These are phyloP conservation scores for Enteromius argenteus DNA, from an alignment of 2,797 vertebrate genomes.

Conservation along the genomic window DNA sequence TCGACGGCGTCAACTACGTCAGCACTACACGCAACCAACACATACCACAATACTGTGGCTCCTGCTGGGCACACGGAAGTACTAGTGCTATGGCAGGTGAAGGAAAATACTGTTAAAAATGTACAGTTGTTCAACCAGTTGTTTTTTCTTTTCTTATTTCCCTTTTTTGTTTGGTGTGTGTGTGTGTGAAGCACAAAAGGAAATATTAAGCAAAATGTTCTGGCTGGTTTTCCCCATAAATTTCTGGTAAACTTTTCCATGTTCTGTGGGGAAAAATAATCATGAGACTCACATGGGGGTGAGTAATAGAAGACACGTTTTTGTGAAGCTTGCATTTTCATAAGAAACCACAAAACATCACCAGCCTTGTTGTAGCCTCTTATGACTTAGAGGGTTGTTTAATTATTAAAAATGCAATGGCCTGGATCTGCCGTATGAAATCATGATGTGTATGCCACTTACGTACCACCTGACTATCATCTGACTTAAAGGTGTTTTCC, in stretches of 20 bases:
- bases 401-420: neutral
- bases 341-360: neutral
- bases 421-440: neutral
- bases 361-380: neutral
- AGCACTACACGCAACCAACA: slow-evolving; percentile 96
- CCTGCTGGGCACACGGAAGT: slow-evolving; percentile 96
- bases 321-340: neutral
- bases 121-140: neutral
- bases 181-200: neutral
- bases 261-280: neutral
- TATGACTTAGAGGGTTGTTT: neutral
- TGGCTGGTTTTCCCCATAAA: neutral
- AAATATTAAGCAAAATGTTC: neutral
- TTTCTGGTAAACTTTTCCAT: neutral
- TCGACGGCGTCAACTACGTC: slow-evolving; percentile 86
- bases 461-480: slow-evolving; percentile 42
- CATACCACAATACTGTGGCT: slow-evolving; percentile 97
- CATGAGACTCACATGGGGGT: neutral
- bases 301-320: neutral
- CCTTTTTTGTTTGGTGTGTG: neutral
- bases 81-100: slow-evolving; percentile 94
- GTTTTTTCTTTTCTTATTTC: neutral
- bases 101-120: neutral
- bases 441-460: no score
- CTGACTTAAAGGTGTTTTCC: slow-evolving; percentile 20